A percentile compares a stretch with the other conserved stretches of the same genome.
These are phyloP conservation scores for Rhinogobius similis DNA, from an alignment of 2,113 vertebrate species.

Conservation along the genomic window DNA sequence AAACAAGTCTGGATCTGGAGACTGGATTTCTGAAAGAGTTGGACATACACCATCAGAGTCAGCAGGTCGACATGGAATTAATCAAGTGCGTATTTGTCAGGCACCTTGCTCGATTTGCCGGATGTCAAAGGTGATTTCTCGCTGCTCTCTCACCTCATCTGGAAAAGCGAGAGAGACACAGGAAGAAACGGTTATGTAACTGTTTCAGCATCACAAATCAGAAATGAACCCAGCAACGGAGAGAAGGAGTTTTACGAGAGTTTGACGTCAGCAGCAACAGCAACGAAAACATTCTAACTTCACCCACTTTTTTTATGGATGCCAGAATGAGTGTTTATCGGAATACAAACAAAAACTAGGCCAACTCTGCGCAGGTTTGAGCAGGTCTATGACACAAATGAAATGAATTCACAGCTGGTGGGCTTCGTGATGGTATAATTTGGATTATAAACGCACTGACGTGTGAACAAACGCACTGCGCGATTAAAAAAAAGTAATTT, in stretches of 20 bases:
- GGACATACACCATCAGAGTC: background rate
- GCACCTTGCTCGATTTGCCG: slow-evolving; percentile 39
- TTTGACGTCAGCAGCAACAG: no score
- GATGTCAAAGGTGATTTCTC: slow-evolving; percentile 44
- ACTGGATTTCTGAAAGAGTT: slow-evolving; percentile 34
- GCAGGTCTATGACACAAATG: background rate
- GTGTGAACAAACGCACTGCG: no score
- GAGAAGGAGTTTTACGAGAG: background rate
- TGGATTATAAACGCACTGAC: background rate
- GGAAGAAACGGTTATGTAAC: slow-evolving; percentile 32
- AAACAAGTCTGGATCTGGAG: background rate
- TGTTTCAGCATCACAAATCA: background rate
- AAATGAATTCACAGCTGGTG: background rate
- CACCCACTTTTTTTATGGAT: background rate
- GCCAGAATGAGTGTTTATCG: background rate
- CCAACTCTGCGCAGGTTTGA: background rate
- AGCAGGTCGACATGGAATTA: background rate
- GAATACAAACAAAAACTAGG: background rate
- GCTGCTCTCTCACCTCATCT: slow-evolving; percentile 42
- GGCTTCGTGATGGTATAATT: background rate
- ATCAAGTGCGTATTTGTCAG: background rate
- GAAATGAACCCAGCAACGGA: background rate
- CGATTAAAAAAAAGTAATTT: no score
- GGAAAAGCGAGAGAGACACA: slow-evolving; percentile 18
- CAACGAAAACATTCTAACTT: background rate